phyloP scores from a whole-genome alignment of 2,797 vertebrate species.

The Bradypodion ventrale region DNA sequence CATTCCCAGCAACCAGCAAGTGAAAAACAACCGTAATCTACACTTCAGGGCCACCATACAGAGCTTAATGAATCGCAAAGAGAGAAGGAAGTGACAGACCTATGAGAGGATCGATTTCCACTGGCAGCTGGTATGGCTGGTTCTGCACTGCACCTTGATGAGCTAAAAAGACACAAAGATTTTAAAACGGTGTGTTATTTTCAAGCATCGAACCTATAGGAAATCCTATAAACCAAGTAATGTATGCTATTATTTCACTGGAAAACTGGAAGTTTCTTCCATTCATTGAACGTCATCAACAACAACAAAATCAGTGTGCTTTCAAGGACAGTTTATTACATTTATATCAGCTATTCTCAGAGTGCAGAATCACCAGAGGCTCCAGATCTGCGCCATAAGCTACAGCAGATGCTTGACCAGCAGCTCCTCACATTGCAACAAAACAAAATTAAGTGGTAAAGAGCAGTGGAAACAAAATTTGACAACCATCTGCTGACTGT shows the following conservation, averaged over 20 bases:
- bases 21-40: conserved; percentile 97
- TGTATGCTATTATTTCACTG: neutral
- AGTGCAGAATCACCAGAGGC: conserved; percentile 73
- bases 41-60: conserved; percentile 90
- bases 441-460: conserved; percentile 85
- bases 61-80: conserved; percentile 86
- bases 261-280: conserved; percentile 34
- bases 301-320: conserved; percentile 64
- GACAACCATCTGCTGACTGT: conserved; percentile 84
- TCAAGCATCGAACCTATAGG: conserved; percentile 47
- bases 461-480: conserved; percentile 80
- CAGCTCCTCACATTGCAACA: conserved; percentile 78
- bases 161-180: conserved; percentile 86
- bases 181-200: conserved; percentile 65
- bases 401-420: conserved; percentile 83
- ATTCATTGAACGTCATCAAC: conserved; percentile 41
- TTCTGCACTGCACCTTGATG: conserved; percentile 94
- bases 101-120: conserved; percentile 99
- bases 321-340: conserved; percentile 74
- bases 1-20: conserved; percentile 89
- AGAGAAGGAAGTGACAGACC: conserved; percentile 89
- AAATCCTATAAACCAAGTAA: conserved; percentile 61
- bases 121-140: conserved; percentile 98
- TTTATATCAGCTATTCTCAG: conserved; percentile 79
- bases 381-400: conserved; percentile 79